These are phyloP conservation scores for Aspidiotus destructor DNA, from an alignment of 2,888 invertebrate genomes.

Conservation along the genomic window DNA sequence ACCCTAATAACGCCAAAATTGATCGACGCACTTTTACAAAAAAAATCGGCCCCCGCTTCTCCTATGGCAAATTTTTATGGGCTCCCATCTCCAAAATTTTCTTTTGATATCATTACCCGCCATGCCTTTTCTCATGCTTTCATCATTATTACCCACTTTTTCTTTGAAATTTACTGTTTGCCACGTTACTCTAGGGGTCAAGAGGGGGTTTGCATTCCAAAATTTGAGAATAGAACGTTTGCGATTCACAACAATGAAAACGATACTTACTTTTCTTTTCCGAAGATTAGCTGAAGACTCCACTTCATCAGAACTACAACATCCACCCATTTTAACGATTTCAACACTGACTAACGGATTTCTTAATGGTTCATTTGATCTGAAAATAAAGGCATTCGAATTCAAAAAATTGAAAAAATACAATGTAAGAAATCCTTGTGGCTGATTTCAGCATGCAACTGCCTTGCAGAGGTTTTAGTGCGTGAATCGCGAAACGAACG, in stretches of 20 bases:
- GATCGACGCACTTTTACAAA: no score
- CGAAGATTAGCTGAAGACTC: conserved; percentile 11
- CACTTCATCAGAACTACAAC: conserved; percentile 17
- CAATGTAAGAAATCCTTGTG: no score
- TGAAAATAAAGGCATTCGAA: no score
- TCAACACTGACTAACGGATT: not conserved
- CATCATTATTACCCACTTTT: not conserved
- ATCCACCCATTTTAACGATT: conserved; percentile 19
- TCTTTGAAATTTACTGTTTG: not conserved
- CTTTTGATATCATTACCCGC: no score
- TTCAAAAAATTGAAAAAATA: no score
- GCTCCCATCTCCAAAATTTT: not conserved
- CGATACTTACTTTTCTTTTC: conserved; percentile 17
- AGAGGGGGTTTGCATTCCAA: not conserved
- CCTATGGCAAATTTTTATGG: not conserved
- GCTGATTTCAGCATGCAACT: no score
- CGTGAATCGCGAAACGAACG: no score
- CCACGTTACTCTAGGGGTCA: not conserved
- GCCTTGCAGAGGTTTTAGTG: no score
- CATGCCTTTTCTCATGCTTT: no score
- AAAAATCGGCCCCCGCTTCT: no score
- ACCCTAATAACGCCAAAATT: no score
- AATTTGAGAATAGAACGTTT: not conserved
- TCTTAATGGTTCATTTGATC: no score
- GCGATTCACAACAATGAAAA: not conserved